Evolutionary conservation across 2,888 invertebrate genomes (phyloP), one percentile per base, ranked within the genome.

Genomic region (Azorinus chamasolen): DNA sequence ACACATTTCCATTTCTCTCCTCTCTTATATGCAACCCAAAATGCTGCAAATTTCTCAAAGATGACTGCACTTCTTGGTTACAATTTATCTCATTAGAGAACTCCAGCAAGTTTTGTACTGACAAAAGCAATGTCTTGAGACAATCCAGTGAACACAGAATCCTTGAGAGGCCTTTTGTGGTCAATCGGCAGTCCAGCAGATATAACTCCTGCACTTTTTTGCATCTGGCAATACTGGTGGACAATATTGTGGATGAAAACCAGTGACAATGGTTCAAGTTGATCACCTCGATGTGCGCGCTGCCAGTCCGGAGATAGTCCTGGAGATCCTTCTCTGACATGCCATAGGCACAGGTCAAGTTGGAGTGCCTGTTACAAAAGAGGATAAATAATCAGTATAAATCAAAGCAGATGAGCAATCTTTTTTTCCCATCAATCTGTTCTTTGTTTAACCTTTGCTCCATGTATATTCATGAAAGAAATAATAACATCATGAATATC

Each of bases 191-290:
- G 53, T 91, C 90, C 3, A 91, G 85, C n/a, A 92, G 72, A 55
- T 84, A 88, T 0, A 92, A 83, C 27, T 86, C 76, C 18, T 76
- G 83, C 8, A 91, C 79, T 63, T 88, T 84, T 68, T 75, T 83
- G 73, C 92, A 92, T 46, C 83, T 84, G 6, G 83, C 72, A 22
- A 91, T 79, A n/a, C 75, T 75, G 45, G 83, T 79, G 24, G 86
- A 84, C 12, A 91, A 68, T 14, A 77, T 76, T 6, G 82, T 68
- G 3, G 87, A 82, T 1, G 85, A 74, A 41, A 90, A 62, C 92
- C 92, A 92, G 79, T 91, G 88, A 70, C 90, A 91, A 71, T 90
- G 87, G 73, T 89, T 89, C 2, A 91, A 83, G 75, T 89, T 88
- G 22, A 92, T 83, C 14, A 37, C 61, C 46, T 88, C 85, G 22